Evolutionary conservation across 2,797 vertebrate species (phyloP).

Genomic region (Babyrousa celebensis): DNA sequence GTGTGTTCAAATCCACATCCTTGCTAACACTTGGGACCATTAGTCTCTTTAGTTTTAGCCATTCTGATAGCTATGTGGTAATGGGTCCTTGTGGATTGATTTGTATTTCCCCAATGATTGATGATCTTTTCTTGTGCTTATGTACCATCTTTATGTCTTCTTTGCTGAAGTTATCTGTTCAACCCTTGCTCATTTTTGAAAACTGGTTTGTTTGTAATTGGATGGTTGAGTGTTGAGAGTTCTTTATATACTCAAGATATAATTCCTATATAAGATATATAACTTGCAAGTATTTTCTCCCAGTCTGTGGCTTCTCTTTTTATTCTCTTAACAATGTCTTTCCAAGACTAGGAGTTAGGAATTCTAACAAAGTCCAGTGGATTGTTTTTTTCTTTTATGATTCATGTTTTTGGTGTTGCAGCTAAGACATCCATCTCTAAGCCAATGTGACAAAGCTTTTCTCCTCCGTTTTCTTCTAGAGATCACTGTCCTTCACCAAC

Average conservation of each 20-base stretch:
- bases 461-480: background rate
- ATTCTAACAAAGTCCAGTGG: background rate
- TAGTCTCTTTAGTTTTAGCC: background rate
- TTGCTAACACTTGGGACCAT: background rate
- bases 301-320: background rate
- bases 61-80: background rate
- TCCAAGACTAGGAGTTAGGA: background rate
- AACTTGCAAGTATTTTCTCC: conserved; percentile 25
- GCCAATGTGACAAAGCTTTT: background rate
- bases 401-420: background rate
- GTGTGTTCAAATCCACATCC: background rate
- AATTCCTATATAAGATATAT: background rate
- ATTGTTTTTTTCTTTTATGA: background rate
- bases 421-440: background rate
- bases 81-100: background rate
- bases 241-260: background rate
- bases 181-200: background rate
- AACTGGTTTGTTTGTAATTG: background rate
- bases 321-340: background rate
- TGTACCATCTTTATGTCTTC: background rate
- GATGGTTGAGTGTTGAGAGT: background rate
- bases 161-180: background rate
- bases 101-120: background rate
- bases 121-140: background rate
- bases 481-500: background rate